A percentile compares a stretch with the other conserved stretches of the same genome.
Conservation (phyloP, 1,140 invertebrate genomes). For the Zeugodacus cucurbitae region DNA sequence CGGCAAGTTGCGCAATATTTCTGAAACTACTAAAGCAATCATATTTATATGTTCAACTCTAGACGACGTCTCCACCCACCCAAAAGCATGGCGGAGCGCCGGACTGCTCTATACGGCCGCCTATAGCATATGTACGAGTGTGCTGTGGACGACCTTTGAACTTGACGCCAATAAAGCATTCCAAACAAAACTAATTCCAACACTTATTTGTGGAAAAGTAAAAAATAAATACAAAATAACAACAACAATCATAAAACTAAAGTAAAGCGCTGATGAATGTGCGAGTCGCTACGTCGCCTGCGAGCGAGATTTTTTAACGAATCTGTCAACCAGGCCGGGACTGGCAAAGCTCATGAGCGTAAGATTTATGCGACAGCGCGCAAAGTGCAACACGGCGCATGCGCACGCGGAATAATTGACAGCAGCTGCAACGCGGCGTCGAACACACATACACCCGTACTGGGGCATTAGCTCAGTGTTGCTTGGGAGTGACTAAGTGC, state of each 20-base stretch:
- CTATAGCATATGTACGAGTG: neutral
- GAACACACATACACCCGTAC: neutral
- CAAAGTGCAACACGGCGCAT: constrained; percentile 35
- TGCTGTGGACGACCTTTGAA: neutral
- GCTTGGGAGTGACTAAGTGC: neutral
- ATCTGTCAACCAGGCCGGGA: constrained; percentile 8
- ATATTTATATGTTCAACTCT: neutral
- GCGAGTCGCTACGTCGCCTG: neutral
- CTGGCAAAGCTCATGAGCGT: neutral
- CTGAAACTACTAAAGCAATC: neutral
- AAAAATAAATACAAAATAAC: neutral
- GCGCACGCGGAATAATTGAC: constrained; percentile 34
- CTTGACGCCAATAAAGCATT: constrained; percentile 31
- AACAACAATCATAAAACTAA: neutral
- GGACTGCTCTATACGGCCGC: neutral
- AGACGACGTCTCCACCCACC: neutral
- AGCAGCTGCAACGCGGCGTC: neutral
- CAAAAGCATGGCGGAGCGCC: neutral
- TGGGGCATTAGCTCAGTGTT: neutral
- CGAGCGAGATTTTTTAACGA: constrained; percentile 19
- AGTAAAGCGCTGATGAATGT: neutral
- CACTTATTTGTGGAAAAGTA: neutral
- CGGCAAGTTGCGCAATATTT: too few relatives aligned
- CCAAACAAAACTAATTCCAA: constrained; percentile 17
- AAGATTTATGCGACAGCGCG: constrained; percentile 30